Base-by-base conservation (phyloP, 2,888 invertebrate genomes). In the Tetranychus piercei region DNA sequence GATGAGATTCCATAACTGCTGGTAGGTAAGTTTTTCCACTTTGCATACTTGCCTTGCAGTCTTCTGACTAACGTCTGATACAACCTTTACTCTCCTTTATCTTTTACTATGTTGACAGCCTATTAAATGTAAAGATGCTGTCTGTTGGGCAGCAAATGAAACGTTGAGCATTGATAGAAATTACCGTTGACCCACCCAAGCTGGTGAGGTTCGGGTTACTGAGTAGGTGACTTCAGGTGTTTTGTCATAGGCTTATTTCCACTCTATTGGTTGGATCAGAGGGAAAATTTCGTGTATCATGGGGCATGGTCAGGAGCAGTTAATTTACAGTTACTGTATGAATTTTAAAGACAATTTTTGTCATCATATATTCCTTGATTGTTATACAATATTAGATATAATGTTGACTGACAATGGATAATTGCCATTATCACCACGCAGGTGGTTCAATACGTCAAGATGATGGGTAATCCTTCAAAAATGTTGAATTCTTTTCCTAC, bases 111-210 rank as follows among this genome's bases (percentile, higher is more conserved):
- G 55, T 55, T 7, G 15, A 55, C 67, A 90, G 89, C 87, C 88
- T 72, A 96, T 99, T 79, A 88, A 87, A 80, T 99, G 97, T 83
- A 87, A 87, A 81, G 99, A 99, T 34, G 97, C 96, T 1, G 92
- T 99, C 20, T 95, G 97, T 6, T 99, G 97, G 97, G 90, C 88
- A 80, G 88, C 92, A 74, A 94, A 94, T 79, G 87, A 92, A 81
- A 91, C 94, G 8, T 85, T 99, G 44, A 86, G 87, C 1, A 87
- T 99, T 73, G 99, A 99, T n/a, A 84, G 90, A 89, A 74, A 87
- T 99, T 76, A 90, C 94, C 84, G 97, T 99, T 0, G 92, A 89
- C 22, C 93, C 96, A 9, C 99, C 99, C 0, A 90, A 82, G 89
- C 90, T 0, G 90, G 93, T 77, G 97, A 99, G 87, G 94, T 86